A percentile compares a stretch with the other conserved stretches of the same genome.
Conservation (phyloP, 2,888 invertebrate genomes). For the Adineta ricciae region DNA sequence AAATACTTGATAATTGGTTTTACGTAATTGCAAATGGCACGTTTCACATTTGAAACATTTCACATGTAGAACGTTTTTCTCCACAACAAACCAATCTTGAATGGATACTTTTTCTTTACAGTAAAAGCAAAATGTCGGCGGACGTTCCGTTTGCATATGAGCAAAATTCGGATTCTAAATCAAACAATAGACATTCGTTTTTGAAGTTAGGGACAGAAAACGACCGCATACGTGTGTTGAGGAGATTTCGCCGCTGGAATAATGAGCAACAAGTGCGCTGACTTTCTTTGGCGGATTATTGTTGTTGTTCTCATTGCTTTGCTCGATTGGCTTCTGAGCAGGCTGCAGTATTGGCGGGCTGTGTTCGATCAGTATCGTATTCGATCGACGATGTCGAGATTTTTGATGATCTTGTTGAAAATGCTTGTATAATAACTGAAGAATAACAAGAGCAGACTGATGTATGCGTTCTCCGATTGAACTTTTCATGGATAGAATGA, state of each 20-base stretch:
- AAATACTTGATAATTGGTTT: conserved; percentile 15
- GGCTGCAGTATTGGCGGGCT: background rate
- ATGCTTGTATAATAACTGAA: background rate
- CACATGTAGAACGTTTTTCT: conserved; percentile 23
- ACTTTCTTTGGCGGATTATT: background rate
- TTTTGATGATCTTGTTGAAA: background rate
- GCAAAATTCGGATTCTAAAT: background rate
- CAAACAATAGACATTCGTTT: too few relatives aligned
- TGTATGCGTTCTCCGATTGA: background rate
- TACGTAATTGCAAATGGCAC: conserved; percentile 21
- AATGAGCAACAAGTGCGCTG: background rate
- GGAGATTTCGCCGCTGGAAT: background rate
- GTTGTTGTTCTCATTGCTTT: background rate
- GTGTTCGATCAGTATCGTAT: background rate
- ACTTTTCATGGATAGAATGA: background rate
- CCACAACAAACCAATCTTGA: conserved; percentile 17
- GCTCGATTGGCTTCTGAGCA: background rate
- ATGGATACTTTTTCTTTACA: conserved; percentile 12
- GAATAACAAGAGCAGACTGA: background rate
- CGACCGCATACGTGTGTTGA: background rate
- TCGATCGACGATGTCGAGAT: background rate
- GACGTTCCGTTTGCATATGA: background rate
- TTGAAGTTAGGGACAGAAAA: too few relatives aligned
- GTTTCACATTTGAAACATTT: conserved; percentile 31
- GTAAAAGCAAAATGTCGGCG: conserved; percentile 13